Percentiles rank a stretch among this genome's conserved stretches.
phyloP scores from a whole-genome alignment of 2,113 vertebrate genomes.

The Solea senegalensis region DNA sequence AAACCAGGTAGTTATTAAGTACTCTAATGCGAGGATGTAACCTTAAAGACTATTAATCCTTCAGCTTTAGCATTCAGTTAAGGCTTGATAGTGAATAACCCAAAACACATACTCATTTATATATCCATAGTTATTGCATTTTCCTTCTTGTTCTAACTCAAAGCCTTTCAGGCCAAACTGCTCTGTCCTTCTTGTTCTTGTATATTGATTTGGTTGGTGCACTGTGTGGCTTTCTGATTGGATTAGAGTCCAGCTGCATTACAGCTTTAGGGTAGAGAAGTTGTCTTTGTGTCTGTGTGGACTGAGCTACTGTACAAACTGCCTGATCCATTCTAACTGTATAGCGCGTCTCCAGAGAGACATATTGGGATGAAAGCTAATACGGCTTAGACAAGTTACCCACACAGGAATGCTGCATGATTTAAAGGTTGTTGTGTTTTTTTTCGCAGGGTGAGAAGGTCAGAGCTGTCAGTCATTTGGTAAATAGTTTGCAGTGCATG shows the following conservation, averaged over 20 bases:
- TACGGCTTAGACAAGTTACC: constrained; percentile 16
- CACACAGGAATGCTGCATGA: constrained; percentile 27
- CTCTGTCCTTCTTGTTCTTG: constrained; percentile 39
- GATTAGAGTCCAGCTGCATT: constrained; percentile 62
- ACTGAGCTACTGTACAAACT: constrained; percentile 30
- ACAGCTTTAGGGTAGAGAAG: constrained; percentile 38
- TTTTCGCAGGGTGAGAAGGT: constrained; percentile 40
- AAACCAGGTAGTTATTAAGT: no score
- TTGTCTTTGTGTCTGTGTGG: constrained; percentile 31
- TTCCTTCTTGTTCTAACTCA: no score
- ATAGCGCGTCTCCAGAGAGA: constrained; percentile 32
- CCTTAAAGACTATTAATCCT: no score
- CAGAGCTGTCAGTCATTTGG: constrained; percentile 28
- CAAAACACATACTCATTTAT: no score
- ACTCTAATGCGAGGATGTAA: no score
- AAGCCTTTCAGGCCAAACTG: constrained; percentile 1
- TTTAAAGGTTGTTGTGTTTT: not conserved
- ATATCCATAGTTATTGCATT: no score
- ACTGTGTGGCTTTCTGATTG: constrained; percentile 54
- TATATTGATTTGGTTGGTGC: constrained; percentile 57
- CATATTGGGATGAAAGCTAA: constrained; percentile 22
- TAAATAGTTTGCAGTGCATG: constrained; percentile 14
- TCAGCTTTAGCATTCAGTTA: no score
- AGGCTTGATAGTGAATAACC: no score
- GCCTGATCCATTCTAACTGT: constrained; percentile 51